Percentiles rank a stretch among this genome's conserved stretches.
Conservation (phyloP, 1,140 invertebrate genomes). For the Drosophila pruinosa region DNA sequence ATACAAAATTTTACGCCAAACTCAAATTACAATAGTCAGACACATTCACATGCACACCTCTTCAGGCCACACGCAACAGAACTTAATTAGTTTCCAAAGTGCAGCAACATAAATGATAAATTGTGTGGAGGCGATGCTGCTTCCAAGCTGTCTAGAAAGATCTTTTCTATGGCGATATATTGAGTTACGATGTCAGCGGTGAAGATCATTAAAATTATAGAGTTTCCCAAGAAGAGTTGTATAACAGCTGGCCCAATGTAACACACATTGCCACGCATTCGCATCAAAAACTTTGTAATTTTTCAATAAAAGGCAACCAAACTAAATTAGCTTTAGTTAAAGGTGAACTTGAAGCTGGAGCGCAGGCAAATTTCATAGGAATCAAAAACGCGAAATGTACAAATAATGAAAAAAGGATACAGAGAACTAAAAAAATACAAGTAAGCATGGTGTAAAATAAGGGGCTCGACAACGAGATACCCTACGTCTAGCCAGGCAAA, state of each 20-base stretch:
- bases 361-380: slow-evolving; percentile 78
- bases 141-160: slow-evolving; percentile 73
- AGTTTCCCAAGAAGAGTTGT: slow-evolving; percentile 56
- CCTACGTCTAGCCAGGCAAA: background rate
- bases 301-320: slow-evolving; percentile 67
- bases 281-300: slow-evolving; percentile 63
- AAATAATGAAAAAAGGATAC: slow-evolving; percentile 68
- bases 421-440: background rate
- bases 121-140: slow-evolving; percentile 51
- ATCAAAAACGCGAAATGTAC: slow-evolving; percentile 65
- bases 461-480: background rate
- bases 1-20: slow-evolving; percentile 78
- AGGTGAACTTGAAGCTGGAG: slow-evolving; percentile 5
- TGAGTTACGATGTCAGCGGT: slow-evolving; percentile 69
- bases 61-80: slow-evolving; percentile 67
- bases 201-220: slow-evolving; percentile 76
- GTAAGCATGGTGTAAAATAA: background rate
- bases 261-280: slow-evolving; percentile 1
- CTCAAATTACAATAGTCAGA: slow-evolving; percentile 61
- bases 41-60: slow-evolving; percentile 10
- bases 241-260: slow-evolving; percentile 27
- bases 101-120: slow-evolving; percentile 68
- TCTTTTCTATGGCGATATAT: slow-evolving; percentile 50
- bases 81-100: slow-evolving; percentile 78
- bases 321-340: slow-evolving; percentile 71